phyloP scores from a whole-genome alignment of 2,888 invertebrate genomes.

The Junonia oenone region DNA sequence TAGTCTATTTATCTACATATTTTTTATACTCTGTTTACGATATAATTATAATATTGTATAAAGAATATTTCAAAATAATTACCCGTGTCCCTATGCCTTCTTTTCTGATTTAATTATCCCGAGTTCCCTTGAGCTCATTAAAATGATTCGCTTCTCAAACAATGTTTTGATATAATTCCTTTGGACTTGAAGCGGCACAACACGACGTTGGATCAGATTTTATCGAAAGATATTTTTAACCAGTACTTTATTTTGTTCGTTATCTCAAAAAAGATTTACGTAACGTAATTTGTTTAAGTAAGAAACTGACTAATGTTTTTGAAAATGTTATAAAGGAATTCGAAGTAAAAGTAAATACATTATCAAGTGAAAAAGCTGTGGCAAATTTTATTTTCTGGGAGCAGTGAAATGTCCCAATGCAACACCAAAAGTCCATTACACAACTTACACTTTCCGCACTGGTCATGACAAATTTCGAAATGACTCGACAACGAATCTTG shows the following conservation, averaged over 20 bases:
- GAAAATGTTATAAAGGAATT: neutral
- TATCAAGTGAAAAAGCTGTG: no score
- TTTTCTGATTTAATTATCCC: slow-evolving; percentile 20
- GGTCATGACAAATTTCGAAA: neutral
- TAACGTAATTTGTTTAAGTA: neutral
- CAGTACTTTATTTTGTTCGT: neutral
- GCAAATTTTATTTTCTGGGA: no score
- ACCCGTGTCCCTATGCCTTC: slow-evolving; percentile 7
- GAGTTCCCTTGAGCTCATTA: slow-evolving; percentile 26
- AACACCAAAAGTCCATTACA: neutral
- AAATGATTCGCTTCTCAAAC: slow-evolving; percentile 30
- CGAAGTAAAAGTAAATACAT: no score
- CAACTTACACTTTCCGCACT: no score
- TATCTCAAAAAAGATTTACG: neutral
- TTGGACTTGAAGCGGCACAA: slow-evolving; percentile 21
- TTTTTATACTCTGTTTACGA: neutral
- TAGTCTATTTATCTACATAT: neutral
- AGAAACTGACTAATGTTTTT: neutral
- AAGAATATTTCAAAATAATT: slow-evolving; percentile 4
- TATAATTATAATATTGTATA: neutral
- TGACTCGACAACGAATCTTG: neutral
- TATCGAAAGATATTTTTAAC: slow-evolving; percentile 11
- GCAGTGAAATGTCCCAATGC: neutral
- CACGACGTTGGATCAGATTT: slow-evolving; percentile 20
- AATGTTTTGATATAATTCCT: slow-evolving; percentile 28